Percentiles rank a stretch among this genome's conserved stretches.
Conservation (phyloP, 2,888 invertebrate species). For the Polymixis flavicincta region DNA sequence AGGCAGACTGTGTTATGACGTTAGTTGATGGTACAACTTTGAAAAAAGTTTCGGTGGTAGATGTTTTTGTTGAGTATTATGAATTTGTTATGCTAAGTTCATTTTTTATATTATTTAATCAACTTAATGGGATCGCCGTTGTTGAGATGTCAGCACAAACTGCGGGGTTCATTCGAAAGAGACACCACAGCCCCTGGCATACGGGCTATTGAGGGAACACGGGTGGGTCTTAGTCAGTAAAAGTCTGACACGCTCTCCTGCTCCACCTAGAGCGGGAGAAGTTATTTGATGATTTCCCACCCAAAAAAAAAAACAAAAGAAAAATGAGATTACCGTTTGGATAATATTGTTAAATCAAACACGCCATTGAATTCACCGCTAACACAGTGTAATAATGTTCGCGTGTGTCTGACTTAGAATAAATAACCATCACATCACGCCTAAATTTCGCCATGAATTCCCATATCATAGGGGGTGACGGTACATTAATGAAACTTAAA, state of each 20-base stretch:
- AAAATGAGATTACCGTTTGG: no score
- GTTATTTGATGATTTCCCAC: no score
- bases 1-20: conserved; percentile 23
- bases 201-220: no score
- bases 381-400: background rate
- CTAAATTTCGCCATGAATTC: background rate
- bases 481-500: background rate
- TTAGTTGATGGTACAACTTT: background rate
- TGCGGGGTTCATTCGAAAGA: no score
- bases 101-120: background rate
- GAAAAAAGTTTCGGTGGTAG: background rate
- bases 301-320: no score
- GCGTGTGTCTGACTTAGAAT: background rate
- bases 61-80: background rate
- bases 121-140: background rate
- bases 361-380: background rate
- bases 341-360: background rate
- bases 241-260: no score
- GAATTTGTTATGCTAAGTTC: background rate
- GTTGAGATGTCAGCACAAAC: no score
- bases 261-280: no score
- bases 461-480: no score
- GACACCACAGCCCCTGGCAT: no score
- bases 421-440: background rate
- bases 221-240: no score